Conservation (phyloP, 1,140 invertebrate genomes). For the Armadillidium nasatum region DNA sequence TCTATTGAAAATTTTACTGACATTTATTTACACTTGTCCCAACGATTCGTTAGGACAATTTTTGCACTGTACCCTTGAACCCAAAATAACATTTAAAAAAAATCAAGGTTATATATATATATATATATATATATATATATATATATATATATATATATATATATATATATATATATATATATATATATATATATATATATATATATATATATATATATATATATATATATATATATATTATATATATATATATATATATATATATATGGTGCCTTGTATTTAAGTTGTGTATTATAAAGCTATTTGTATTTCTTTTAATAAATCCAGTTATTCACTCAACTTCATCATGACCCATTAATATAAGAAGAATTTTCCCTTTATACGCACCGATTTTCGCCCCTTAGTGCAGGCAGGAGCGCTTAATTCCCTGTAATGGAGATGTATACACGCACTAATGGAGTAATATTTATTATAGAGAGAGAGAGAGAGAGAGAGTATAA, state of each 20-base stretch:
- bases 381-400: neutral
- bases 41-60: no score
- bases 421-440: constrained; percentile 4
- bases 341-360: neutral
- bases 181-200: constrained; percentile 15
- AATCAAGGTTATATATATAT: no score
- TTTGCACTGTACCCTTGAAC: no score
- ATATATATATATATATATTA: constrained; percentile 9
- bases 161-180: neutral
- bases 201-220: constrained; percentile 11
- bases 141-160: neutral
- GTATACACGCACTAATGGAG: constrained; percentile 3
- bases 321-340: neutral
- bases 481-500: no score
- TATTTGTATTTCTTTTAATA: neutral
- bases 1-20: no score
- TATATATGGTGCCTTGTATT: neutral
- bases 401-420: neutral
- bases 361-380: neutral
- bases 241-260: neutral
- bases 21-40: no score
- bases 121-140: no score
- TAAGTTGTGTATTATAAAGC: neutral
- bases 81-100: no score
- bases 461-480: constrained; percentile 6